phyloP scores from a whole-genome alignment of 2,113 vertebrate species.

The Clarias magur region DNA sequence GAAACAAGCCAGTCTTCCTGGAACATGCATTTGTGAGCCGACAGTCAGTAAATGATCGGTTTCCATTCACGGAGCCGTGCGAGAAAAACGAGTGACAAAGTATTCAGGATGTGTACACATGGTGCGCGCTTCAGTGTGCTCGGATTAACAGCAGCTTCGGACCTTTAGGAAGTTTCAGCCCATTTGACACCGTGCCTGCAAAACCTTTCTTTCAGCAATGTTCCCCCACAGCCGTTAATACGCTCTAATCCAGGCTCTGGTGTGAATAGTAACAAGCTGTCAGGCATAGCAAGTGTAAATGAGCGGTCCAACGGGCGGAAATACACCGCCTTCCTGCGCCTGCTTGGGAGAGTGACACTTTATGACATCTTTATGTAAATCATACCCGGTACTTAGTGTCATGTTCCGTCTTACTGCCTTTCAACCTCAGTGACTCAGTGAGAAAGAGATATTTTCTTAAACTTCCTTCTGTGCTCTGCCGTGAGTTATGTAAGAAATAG shows the following conservation, averaged over 20 bases:
- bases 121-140: not conserved
- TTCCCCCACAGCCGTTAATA: conserved; percentile 21
- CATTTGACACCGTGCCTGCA: not conserved
- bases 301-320: conserved; percentile 25
- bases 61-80: conserved; percentile 25
- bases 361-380: conserved; percentile 41
- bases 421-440: not conserved
- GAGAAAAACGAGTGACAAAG: conserved; percentile 33
- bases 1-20: conserved; percentile 34
- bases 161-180: conserved; percentile 33
- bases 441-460: not conserved
- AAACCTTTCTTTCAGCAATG: conserved; percentile 14
- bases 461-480: not conserved
- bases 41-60: conserved; percentile 39
- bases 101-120: conserved; percentile 35
- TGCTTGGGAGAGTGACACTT: conserved; percentile 28
- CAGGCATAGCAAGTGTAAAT: conserved; percentile 28
- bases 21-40: conserved; percentile 27
- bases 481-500: not conserved
- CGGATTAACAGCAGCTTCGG: conserved; percentile 29
- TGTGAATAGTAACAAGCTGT: conserved; percentile 37
- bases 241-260: conserved; percentile 15
- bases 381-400: conserved; percentile 15
- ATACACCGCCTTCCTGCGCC: conserved; percentile 19
- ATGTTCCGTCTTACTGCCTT: not conserved